Base-by-base conservation (phyloP, 2,797 vertebrate genomes). In the Perodicticus potto region DNA sequence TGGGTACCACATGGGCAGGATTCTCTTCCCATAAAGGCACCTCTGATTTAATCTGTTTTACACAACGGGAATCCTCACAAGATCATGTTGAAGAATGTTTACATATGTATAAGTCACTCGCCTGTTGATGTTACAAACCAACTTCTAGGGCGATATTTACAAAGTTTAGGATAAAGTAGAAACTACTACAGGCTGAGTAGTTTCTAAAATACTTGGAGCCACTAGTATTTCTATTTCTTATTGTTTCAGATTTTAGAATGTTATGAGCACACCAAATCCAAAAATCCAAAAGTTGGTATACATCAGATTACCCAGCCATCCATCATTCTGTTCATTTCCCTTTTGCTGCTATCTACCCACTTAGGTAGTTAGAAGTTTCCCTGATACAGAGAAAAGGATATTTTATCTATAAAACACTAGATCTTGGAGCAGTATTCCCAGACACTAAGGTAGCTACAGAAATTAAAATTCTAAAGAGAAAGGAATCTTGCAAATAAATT, bases 391-490 rank as follows among this genome's bases (percentile, higher is more conserved):
- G 29, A 16, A 14, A 73, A 91, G 11, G 53, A 55, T 76, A 81
- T 59, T 70, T 83, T 86, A 86, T 27, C 23, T 27, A 86, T 7
- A 74, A n/a, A 95, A 85, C 37, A 92, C 13, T 95, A 53, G 40
- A 83, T 67, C 53, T 65, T 61, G 20, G 3, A 77, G 34, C 34
- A 73, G 14, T 73, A 29, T 82, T 95, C 57, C n/a, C 67, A 94
- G 61, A 17, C 9, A 49, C 11, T 57, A 84, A 86, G 22, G 77
- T 23, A 73, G 67, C 37, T 45, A 81, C 0, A 73, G 40, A 32
- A 90, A 91, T 85, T 90, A 92, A 90, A 85, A 87, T 74, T 93
- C 49, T 89, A n/a, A 93, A 81, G 32, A 82, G 76, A 89, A 92
- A 69, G 11, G 29, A 89, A 82, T 73, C 57, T 82, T 89, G 32